phyloP scores from a whole-genome alignment of 2,888 invertebrate species.

The Masnerella sp. region DNA sequence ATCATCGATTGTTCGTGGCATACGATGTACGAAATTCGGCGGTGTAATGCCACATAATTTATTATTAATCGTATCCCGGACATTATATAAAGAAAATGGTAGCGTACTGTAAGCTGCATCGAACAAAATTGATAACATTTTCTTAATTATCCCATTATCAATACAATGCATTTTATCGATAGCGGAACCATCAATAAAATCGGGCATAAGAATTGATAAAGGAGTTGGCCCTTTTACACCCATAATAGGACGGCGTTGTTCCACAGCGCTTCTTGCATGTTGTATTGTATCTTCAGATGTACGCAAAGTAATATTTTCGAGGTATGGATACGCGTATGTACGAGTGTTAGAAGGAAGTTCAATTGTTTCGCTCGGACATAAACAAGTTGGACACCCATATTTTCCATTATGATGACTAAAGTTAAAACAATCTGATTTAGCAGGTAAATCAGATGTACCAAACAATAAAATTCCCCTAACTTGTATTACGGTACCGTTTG shows the following conservation, averaged over 20 bases:
- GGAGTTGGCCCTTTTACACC: constrained; percentile 50
- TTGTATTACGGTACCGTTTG: background rate
- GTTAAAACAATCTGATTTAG: constrained; percentile 27
- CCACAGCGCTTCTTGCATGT: constrained; percentile 33
- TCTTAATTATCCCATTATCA: constrained; percentile 50
- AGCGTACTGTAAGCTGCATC: background rate
- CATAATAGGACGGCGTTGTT: constrained; percentile 18
- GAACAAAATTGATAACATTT: constrained; percentile 27
- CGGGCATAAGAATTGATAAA: constrained; percentile 53
- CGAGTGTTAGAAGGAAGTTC: background rate
- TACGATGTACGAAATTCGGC: constrained; percentile 55
- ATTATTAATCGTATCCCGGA: constrained; percentile 32
- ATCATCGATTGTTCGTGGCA: constrained; percentile 49
- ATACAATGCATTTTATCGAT: constrained; percentile 60
- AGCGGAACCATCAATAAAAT: constrained; percentile 49
- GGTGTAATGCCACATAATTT: constrained; percentile 40
- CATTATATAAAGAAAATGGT: constrained; percentile 25
- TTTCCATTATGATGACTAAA: constrained; percentile 21
- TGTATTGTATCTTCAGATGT: constrained; percentile 31
- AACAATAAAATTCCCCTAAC: background rate
- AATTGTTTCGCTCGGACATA: constrained; percentile 14
- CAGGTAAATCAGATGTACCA: constrained; percentile 19
- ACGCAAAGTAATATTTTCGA: no score
- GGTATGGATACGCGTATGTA: background rate
- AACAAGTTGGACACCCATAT: constrained; percentile 23